Evolutionary conservation across 2,113 vertebrate genomes (phyloP).

Genomic region (Artemisiospiza belli): DNA sequence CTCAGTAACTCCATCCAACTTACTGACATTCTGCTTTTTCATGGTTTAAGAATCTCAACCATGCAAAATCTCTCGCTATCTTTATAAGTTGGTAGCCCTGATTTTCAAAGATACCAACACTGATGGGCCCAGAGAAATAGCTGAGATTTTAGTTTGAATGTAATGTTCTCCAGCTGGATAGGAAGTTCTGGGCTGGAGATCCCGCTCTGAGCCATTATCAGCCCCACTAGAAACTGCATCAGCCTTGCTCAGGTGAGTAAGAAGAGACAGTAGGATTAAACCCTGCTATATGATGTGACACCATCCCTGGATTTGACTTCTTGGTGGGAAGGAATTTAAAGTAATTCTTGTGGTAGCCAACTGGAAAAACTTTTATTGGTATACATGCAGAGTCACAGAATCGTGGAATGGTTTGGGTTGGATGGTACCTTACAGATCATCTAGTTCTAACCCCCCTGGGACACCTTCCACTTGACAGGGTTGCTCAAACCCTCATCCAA

Average conservation of each 20-base stretch:
- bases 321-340: background rate
- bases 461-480: background rate
- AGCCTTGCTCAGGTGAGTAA: background rate
- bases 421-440: background rate
- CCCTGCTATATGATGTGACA: background rate
- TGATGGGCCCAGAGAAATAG: background rate
- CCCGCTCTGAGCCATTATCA: background rate
- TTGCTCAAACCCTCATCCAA: background rate
- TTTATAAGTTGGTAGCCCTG: background rate
- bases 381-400: background rate
- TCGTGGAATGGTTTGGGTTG: background rate
- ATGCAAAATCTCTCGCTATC: background rate
- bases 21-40: background rate
- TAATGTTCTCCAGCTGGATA: background rate
- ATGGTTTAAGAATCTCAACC: background rate
- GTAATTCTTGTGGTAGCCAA: background rate
- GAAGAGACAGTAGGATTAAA: background rate
- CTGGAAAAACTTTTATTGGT: background rate
- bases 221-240: background rate
- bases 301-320: background rate
- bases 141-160: background rate
- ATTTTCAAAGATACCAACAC: background rate
- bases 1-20: background rate
- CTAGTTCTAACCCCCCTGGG: background rate
- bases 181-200: background rate